Evolutionary conservation across 2,113 vertebrate genomes (phyloP), one percentile per base, ranked within the genome.

Genomic region (Conger conger): DNA sequence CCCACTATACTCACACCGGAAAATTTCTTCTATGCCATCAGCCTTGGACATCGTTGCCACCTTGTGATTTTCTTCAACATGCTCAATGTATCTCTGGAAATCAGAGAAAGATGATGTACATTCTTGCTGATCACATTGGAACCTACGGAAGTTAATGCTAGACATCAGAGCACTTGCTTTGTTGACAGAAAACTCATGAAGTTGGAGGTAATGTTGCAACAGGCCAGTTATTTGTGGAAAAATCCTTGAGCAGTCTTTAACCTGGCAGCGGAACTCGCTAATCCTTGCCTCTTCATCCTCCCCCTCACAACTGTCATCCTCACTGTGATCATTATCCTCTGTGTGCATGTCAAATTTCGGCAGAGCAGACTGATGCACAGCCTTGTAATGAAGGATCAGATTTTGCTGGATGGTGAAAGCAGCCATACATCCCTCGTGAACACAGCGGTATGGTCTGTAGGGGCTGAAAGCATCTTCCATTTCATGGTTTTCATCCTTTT

Each of bases 361-460:
- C 30, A 98, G 89, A 86, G 96, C 96, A 4, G 97, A 97, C 86
- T 98, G 99, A 88, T 99, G 98, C 63, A 99, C 96, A 40, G 97
- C 96, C 83, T 97, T 96, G 89, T 99, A 99, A 90, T 99, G 98
- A 80, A 99, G 97, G 88, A 99, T 99, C 53, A 99, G 90, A 88
- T 99, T 99, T 38, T 99, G 98, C 0, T 99, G 98, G 89, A 99
- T 97, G 0, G 98, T 97, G 88, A 99, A 99, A 27, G 98, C 98
- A 0, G 98, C 98, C 57, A 96, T 94, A 84, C 98, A 99, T 40
- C 96, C 97, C 88, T 99, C 96, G 87, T 99, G 98, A 84, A 99
- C 97, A 0, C 98, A 99, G 0, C 96, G 92, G 84, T 99, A 99
- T 0, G 98, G 98, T 91, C 96, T 95, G 37, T 98, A 99, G 0